phyloP scores from a whole-genome alignment of 2,888 invertebrate genomes.

The Xanthorhoe spadicearia region DNA sequence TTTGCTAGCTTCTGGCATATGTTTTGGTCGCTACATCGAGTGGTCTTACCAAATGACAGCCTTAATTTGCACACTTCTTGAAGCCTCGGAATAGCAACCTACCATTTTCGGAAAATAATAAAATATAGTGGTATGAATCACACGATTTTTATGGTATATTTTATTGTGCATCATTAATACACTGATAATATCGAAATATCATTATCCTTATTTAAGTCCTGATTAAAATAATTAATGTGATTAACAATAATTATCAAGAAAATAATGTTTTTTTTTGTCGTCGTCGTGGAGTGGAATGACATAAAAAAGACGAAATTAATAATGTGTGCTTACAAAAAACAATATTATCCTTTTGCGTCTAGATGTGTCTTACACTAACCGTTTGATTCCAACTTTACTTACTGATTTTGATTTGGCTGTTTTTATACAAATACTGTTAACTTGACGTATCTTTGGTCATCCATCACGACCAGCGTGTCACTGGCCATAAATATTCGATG shows the following conservation, averaged over 20 bases:
- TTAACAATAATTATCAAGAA: not conserved
- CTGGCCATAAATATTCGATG: conserved; percentile 22
- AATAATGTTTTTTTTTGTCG: not conserved
- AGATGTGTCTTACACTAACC: too few species aligned
- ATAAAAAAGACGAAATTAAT: too few species aligned
- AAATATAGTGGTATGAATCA: conserved; percentile 43
- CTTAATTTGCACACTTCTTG: conserved; percentile 27
- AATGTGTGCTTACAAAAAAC: too few species aligned
- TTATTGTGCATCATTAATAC: conserved; percentile 24
- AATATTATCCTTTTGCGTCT: too few species aligned
- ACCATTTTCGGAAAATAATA: conserved; percentile 43
- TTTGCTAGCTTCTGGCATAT: too few species aligned
- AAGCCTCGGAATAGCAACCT: conserved; percentile 14
- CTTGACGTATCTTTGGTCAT: too few species aligned
- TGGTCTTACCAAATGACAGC: conserved; percentile 14
- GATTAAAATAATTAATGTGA: not conserved
- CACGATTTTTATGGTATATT: conserved; percentile 21
- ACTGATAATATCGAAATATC: conserved; percentile 25
- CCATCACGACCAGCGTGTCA: conserved; percentile 8
- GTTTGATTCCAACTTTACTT: too few species aligned
- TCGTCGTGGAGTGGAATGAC: too few species aligned
- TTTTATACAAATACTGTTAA: too few species aligned
- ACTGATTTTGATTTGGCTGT: too few species aligned
- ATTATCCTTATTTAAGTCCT: conserved; percentile 12
- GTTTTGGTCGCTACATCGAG: not conserved